Percentiles rank a stretch among this genome's conserved stretches.
phyloP scores from a whole-genome alignment of 2,797 vertebrate species.

The Darevskia nairensis region DNA sequence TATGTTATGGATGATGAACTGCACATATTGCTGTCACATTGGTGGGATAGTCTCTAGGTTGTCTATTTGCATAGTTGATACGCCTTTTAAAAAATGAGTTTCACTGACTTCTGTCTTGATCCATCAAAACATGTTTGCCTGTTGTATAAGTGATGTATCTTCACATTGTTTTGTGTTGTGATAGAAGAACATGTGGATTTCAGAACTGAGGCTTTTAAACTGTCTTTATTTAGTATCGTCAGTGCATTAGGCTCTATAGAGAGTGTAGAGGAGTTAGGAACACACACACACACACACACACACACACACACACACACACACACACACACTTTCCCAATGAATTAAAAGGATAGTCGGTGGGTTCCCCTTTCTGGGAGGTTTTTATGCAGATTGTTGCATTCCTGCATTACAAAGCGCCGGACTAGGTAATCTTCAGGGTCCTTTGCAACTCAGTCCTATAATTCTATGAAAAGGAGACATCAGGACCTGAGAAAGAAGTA shows the following conservation, averaged over 20 bases:
- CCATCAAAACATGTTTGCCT: neutral
- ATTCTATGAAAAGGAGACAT: neutral
- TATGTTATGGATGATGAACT: neutral
- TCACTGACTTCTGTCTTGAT: neutral
- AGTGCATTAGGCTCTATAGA: too few relatives aligned
- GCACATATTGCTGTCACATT: neutral
- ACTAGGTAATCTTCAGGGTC: too few relatives aligned
- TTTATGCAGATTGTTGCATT: too few relatives aligned
- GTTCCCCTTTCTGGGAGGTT: too few relatives aligned
- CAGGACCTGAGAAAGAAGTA: neutral
- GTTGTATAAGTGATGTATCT: neutral
- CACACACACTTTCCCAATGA: neutral
- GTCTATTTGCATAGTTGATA: conserved; percentile 3
- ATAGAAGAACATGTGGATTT: neutral
- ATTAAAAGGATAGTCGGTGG: too few relatives aligned
- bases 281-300: too few relatives aligned
- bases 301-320: too few relatives aligned
- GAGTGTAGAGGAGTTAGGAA: neutral
- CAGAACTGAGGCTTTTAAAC: conserved; percentile 2
- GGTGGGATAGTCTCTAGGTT: neutral
- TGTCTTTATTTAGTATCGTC: neutral
- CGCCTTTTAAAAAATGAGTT: neutral
- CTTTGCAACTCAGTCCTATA: too few relatives aligned
- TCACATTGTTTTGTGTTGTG: neutral
- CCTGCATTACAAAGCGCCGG: too few relatives aligned